Conservation (phyloP, 2,113 vertebrate genomes). For the Lipophrys pholis region DNA sequence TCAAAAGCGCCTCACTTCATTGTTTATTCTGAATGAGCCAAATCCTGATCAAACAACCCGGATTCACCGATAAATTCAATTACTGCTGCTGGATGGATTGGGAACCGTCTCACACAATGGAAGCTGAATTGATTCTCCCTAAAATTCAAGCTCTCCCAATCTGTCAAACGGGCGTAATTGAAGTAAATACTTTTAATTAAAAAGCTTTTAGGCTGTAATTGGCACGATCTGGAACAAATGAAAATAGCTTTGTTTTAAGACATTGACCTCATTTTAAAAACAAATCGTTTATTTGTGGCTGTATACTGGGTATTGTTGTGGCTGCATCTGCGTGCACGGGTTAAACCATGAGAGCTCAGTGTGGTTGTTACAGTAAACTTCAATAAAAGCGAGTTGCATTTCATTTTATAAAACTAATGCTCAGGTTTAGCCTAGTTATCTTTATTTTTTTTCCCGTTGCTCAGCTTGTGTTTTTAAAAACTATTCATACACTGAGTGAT, state of each 20-base stretch:
- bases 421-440: too few species aligned
- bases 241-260: conserved; percentile 17
- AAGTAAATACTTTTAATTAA: conserved; percentile 35
- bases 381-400: too few species aligned
- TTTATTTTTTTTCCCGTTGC: too few species aligned
- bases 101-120: background rate
- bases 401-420: too few species aligned
- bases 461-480: too few species aligned
- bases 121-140: conserved; percentile 27
- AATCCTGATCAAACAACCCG: conserved; percentile 8
- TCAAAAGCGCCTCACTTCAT: background rate
- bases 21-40: conserved; percentile 1
- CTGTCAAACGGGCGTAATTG: background rate
- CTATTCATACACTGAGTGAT: too few species aligned
- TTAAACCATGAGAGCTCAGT: too few species aligned
- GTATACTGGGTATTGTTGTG: too few species aligned
- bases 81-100: conserved; percentile 11
- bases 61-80: conserved; percentile 24
- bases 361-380: too few species aligned
- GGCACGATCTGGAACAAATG: conserved; percentile 13
- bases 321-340: too few species aligned
- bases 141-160: background rate
- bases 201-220: conserved; percentile 38
- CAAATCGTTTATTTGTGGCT: too few species aligned
- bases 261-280: too few species aligned